Percentiles rank a stretch among this genome's conserved stretches.
Evolutionary conservation across 2,797 vertebrate species (phyloP).

Genomic region (Gila robusta): DNA sequence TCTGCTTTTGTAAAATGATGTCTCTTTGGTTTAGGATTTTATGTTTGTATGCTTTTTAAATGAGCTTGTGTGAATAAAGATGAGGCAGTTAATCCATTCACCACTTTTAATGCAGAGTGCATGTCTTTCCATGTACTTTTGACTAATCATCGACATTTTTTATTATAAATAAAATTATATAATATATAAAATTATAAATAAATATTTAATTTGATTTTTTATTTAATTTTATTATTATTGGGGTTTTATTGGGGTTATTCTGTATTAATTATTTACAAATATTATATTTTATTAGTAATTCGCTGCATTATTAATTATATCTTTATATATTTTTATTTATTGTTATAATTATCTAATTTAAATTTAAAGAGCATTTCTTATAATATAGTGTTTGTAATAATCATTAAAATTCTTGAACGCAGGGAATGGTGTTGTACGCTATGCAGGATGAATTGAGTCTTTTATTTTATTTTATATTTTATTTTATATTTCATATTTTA

Average conservation of each 20-base stretch:
- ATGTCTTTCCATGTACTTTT: neutral
- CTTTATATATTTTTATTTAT: neutral
- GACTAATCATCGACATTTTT: neutral
- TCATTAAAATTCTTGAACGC: too few species aligned
- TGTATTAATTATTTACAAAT: neutral
- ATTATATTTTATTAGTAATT: neutral
- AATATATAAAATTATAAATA: neutral
- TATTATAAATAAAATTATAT: neutral
- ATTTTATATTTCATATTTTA: too few species aligned
- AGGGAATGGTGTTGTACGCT: neutral
- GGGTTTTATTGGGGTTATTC: neutral
- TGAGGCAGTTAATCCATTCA: constrained; percentile 26
- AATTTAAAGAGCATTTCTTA: neutral
- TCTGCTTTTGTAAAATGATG: constrained; percentile 48
- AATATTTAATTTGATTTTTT: too few species aligned
- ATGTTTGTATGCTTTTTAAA: constrained; percentile 45
- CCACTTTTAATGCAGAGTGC: neutral
- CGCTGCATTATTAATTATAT: neutral
- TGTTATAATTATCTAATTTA: neutral
- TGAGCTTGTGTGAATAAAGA: constrained; percentile 41
- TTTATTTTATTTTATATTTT: too few species aligned
- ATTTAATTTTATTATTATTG: too few species aligned
- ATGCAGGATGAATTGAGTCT: too few species aligned
- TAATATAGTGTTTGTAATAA: neutral
- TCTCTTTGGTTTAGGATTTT: constrained; percentile 28